Base-by-base conservation (phyloP, 1,140 invertebrate species). In the Zaprionus ghesquierei region DNA sequence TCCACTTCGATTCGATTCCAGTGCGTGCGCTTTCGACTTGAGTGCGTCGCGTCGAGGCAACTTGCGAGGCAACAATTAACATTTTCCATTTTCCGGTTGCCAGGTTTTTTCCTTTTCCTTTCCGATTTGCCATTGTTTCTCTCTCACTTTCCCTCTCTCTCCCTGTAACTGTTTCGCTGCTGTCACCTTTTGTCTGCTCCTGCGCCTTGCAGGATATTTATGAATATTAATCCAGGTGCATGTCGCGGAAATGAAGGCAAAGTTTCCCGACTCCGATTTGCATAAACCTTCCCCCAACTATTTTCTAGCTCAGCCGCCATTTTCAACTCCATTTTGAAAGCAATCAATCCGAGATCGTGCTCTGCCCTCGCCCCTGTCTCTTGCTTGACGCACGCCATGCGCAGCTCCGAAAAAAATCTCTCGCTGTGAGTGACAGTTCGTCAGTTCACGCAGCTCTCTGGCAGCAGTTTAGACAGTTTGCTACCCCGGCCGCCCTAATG, bases 31-130 rank as follows among this genome's bases (percentile, higher is more conserved):
- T 87, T 86, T 87, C 82, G 56, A 87, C 69, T 77, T 87, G 84
- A 87, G 79, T 89, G 84, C 79, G 77, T 89, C 61, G 69, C 72
- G 63, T 58, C 33, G 51, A 73, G 74, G 59, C 74, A 61, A 79
- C 81, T 82, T 44, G 65, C 69, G 46, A 73, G 74, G 60, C 74
- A 61, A 79, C 82, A 76, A 87, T 87, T 89, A 87, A 89, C 79
- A 80, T 77, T 89, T 89, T 80, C 77, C 79, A 89, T 84, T 89
- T 89, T 80, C 84, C 80, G 79, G 77, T 70, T 77, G 72, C 75
- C 69, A 68, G 81, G 38, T 69, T 31, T 80, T 66, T 59, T 63
- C 35, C 61, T 31, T 80, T 66, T 59, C 60, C 35, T 69, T 31
- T 56, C 35, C 59, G 60, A 65, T 72, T 53, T 33, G n/a, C 25